Conservation (phyloP, 2,888 invertebrate genomes). For the Erebia epiphron region DNA sequence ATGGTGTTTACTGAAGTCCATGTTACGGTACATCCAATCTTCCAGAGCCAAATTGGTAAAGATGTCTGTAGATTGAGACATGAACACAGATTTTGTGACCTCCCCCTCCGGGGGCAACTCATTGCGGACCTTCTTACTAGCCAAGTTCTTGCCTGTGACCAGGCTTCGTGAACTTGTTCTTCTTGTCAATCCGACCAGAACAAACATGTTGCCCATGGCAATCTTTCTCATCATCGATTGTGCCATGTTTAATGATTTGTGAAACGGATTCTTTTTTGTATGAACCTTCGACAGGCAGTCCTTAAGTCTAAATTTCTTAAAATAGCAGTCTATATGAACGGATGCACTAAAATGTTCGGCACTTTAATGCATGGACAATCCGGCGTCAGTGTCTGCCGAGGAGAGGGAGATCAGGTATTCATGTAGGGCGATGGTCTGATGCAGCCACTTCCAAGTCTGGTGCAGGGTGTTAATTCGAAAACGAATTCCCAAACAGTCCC, state of each 20-base stretch:
- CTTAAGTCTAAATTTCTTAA: conserved; percentile 61
- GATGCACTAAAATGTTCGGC: conserved; percentile 53
- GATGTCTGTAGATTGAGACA: conserved; percentile 95
- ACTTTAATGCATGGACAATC: conserved; percentile 60
- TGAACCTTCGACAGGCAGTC: conserved; percentile 64
- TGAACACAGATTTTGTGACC: conserved; percentile 93
- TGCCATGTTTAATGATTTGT: conserved; percentile 65
- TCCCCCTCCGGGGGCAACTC: conserved; percentile 69
- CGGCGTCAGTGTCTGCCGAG: conserved; percentile 87
- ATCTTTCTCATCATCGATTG: conserved; percentile 75
- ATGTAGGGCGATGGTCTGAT: conserved; percentile 94
- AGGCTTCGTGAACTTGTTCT: conserved; percentile 65
- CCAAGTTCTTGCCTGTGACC: conserved; percentile 54
- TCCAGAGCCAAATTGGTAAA: conserved; percentile 97
- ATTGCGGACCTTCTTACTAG: conserved; percentile 57
- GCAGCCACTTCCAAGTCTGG: conserved; percentile 97
- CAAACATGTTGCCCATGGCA: conserved; percentile 64
- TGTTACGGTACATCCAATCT: conserved; percentile 96
- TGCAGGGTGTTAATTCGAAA: conserved; percentile 94
- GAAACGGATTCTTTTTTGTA: conserved; percentile 77
- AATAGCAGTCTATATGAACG: conserved; percentile 48
- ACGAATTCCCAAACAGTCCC: conserved; percentile 94
- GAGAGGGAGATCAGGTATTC: conserved; percentile 93
- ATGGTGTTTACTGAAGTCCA: conserved; percentile 91
- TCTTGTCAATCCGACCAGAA: conserved; percentile 67